Base-by-base conservation (phyloP, 2,888 invertebrate genomes). In the Caenorhabditis sp. region DNA sequence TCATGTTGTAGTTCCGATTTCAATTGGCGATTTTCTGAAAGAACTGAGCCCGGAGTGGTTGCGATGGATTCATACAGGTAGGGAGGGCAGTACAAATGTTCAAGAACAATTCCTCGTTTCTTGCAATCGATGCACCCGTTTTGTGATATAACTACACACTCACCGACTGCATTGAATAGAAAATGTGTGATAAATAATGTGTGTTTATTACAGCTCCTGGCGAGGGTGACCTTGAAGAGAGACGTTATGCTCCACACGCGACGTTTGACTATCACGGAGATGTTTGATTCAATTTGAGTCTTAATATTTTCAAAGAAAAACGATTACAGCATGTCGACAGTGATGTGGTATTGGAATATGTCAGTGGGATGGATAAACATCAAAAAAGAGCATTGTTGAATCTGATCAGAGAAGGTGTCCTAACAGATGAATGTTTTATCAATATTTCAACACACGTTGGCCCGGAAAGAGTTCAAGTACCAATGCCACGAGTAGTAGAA, bases 401-500 rank as follows among this genome's bases (percentile, higher is more conserved):
- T 53, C 65, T 86, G 37, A 85, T 87, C 11, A 60, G 85, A 51
- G 88, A 88, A 68, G 88, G 88, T 15, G 76, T 88, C 15, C 70
- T 88, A 6, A 88, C 88, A 4, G 88, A 88, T 69, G 88, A 88
- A 55, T 85, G 86, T 50, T 88, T 88, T 65, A 72, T 88, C 2
- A 87, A 88, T 74, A 82, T 88, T n/a, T 70, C 84, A 22, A 82
- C 78, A 1, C 86, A 86, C 56, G 80, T 67, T 28, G 88, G 88
- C 9, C 87, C 88, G 9, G 88, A 88, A 68, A 32, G 88, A 58
- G 71, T 88, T 28, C 87, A 88, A 77, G 88, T 88, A 20, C 87
- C 88, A 1, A 88, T 88, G 87, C 79, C 82, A 51, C 69, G 85
- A 60, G 88, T 88, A 0, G 85, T 88, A 0, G 85, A 87, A 22